phyloP scores from a whole-genome alignment of 2,797 vertebrate species.

The Mormyrops boulengeri region DNA sequence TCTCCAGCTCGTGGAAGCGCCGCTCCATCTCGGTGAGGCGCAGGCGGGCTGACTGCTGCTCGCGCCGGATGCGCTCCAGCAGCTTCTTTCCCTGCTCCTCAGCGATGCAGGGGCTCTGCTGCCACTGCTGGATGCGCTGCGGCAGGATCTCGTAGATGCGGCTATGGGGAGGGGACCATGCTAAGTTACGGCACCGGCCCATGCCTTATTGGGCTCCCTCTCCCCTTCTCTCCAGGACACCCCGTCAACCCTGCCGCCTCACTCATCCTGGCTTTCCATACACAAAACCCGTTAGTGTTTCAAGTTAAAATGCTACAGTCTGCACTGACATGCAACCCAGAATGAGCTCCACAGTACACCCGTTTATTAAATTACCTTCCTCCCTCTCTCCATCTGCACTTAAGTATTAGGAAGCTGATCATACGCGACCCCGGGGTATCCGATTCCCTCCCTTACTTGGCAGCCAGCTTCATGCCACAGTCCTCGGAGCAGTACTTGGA shows the following conservation, averaged over 20 bases:
- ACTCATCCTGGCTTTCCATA: not conserved
- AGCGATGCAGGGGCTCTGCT: constrained; percentile 90
- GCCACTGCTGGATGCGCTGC: constrained; percentile 94
- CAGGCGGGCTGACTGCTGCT: constrained; percentile 83
- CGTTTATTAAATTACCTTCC: not conserved
- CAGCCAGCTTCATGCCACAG: constrained; percentile 88
- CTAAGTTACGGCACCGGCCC: not conserved
- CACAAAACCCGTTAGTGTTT: not conserved
- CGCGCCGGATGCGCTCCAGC: constrained; percentile 82
- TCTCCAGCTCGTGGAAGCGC: constrained; percentile 87
- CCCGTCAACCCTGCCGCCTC: not conserved
- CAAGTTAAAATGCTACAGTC: not conserved
- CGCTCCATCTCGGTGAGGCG: constrained; percentile 90
- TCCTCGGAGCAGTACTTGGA: constrained; percentile 92
- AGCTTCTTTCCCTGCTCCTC: constrained; percentile 93
- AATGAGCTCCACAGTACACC: not conserved
- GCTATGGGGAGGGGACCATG: constrained; percentile 43
- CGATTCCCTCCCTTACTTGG: constrained; percentile 64
- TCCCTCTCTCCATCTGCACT: not conserved
- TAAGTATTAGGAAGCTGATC: not conserved
- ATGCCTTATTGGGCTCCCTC: not conserved
- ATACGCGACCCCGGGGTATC: not conserved
- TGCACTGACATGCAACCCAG: not conserved
- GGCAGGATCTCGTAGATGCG: constrained; percentile 89
- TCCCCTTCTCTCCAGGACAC: not conserved